Percentiles rank a stretch among this genome's conserved stretches.
Evolutionary conservation across 2,888 invertebrate genomes (phyloP).

Genomic region (Nematopogon swammerdamellus): DNA sequence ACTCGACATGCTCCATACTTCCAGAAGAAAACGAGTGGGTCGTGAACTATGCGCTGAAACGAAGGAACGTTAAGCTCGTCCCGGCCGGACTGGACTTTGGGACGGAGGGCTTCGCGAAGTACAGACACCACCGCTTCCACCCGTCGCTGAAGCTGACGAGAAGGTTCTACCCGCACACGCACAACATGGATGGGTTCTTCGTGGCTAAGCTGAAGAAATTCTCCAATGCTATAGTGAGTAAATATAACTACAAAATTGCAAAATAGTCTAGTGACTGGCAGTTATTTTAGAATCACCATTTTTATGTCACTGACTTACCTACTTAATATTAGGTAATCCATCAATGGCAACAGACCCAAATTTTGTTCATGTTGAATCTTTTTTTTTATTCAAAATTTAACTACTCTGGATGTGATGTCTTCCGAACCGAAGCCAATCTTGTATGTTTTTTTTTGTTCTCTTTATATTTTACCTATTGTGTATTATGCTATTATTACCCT

Average conservation of each 20-base stretch:
- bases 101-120: slow-evolving; percentile 90
- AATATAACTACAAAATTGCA: neutral
- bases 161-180: slow-evolving; percentile 95
- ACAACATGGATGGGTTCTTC: slow-evolving; percentile 99
- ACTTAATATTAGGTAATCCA: too few relatives aligned
- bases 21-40: slow-evolving; percentile 99
- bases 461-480: too few relatives aligned
- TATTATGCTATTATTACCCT: too few relatives aligned
- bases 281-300: too few relatives aligned
- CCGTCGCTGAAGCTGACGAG: slow-evolving; percentile 83
- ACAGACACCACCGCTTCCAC: slow-evolving; percentile 82
- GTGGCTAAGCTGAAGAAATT: slow-evolving; percentile 98
- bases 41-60: slow-evolving; percentile 90
- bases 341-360: too few relatives aligned
- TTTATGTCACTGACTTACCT: too few relatives aligned
- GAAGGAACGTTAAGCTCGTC: slow-evolving; percentile 90
- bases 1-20: slow-evolving; percentile 97
- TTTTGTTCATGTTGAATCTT: too few relatives aligned
- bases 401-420: too few relatives aligned
- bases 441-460: too few relatives aligned
- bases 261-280: neutral
- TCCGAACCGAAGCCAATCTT: too few relatives aligned
- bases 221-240: slow-evolving; percentile 67
- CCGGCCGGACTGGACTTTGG: slow-evolving; percentile 95
- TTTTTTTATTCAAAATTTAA: too few relatives aligned